phyloP scores from a whole-genome alignment of 2,113 vertebrate genomes.

The Ciconia stormi region DNA sequence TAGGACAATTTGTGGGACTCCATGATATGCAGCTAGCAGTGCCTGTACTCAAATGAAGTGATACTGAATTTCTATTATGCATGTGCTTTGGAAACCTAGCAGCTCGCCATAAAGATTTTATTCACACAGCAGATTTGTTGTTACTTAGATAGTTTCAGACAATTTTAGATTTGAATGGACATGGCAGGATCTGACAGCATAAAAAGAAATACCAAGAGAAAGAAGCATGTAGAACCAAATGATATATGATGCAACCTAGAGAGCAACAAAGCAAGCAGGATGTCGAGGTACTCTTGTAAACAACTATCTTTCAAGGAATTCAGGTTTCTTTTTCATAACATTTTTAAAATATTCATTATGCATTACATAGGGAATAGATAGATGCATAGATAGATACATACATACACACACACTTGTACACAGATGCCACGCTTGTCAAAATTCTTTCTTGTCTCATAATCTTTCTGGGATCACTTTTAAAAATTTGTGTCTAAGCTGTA shows the following conservation, averaged over 20 bases:
- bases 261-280: conserved; percentile 67
- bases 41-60: conserved; percentile 73
- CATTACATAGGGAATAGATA: conserved; percentile 60
- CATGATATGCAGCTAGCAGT: conserved; percentile 69
- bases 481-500: conserved; percentile 40
- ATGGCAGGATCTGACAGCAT: conserved; percentile 77
- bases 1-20: conserved; percentile 75
- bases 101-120: conserved; percentile 81
- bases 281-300: conserved; percentile 59
- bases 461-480: conserved; percentile 46
- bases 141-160: conserved; percentile 80
- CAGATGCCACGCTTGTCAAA: conserved; percentile 42
- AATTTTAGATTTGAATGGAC: conserved; percentile 82
- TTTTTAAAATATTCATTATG: conserved; percentile 61
- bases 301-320: conserved; percentile 60
- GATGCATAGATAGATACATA: conserved; percentile 27
- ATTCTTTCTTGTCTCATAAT: conserved; percentile 24
- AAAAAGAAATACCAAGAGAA: conserved; percentile 75
- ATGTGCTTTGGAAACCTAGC: conserved; percentile 78
- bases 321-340: conserved; percentile 52
- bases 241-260: conserved; percentile 71
- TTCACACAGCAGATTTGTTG: conserved; percentile 81
- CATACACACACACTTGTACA: not conserved
- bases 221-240: conserved; percentile 71
- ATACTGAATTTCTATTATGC: conserved; percentile 81